These are phyloP conservation scores for Tetramorium bicarinatum DNA, from an alignment of 2,888 invertebrate genomes.

Conservation along the genomic window DNA sequence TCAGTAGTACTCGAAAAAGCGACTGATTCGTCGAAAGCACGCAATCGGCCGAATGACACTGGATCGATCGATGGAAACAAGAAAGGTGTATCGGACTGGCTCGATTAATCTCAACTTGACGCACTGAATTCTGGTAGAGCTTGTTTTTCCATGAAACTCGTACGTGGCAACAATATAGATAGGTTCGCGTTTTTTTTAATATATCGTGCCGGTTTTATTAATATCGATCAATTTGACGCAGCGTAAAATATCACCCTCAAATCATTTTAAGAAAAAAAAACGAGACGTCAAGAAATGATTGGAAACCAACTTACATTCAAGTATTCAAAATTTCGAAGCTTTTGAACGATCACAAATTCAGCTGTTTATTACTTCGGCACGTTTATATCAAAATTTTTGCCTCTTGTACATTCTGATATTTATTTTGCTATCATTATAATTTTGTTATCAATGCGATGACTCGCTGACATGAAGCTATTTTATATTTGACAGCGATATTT, in stretches of 20 bases:
- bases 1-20: constrained; percentile 7
- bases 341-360: background rate
- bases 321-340: background rate
- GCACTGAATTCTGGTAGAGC: constrained; percentile 53
- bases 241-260: constrained; percentile 13
- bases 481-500: constrained; percentile 1
- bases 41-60: constrained; percentile 10
- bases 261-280: constrained; percentile 1
- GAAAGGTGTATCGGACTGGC: constrained; percentile 39
- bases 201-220: constrained; percentile 4
- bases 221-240: constrained; percentile 26
- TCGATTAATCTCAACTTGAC: constrained; percentile 67
- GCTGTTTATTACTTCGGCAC: background rate
- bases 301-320: background rate
- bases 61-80: constrained; percentile 38
- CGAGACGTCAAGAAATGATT: background rate
- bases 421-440: constrained; percentile 2
- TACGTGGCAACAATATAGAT: constrained; percentile 57
- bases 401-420: background rate
- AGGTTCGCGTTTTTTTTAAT: constrained; percentile 36
- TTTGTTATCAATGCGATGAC: background rate
- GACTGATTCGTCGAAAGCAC: constrained; percentile 33
- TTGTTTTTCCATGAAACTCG: constrained; percentile 58
- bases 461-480: background rate
- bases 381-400: background rate